Base-by-base conservation (phyloP, 2,113 vertebrate genomes). In the Corapipo altera region DNA sequence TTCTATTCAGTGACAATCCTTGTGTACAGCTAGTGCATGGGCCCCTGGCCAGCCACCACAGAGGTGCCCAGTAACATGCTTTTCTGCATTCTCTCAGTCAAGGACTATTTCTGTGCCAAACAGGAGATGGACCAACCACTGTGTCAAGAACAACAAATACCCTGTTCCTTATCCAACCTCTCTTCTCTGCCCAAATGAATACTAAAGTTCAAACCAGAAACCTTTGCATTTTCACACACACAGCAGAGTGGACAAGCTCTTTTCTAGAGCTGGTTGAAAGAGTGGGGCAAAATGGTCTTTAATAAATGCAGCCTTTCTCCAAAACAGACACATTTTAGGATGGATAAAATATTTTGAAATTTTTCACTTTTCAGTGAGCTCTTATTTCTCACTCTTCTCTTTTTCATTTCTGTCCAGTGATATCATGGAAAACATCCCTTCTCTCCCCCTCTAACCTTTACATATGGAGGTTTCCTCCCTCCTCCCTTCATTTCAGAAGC, bases 91-190 rank as follows among this genome's bases (percentile, higher is more conserved):
- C 64, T 71, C 75, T 90, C 75, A 75, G 92, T 83, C 93, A 89
- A 79, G 78, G 78, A 46, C 52, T 77, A n/a, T 44, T 74, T 64
- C 90, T 94, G 44, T 69, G 92, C 95, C 93, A 96, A 94, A 64
- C 57, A 96, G 85, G 93, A 96, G 95, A 91, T 0, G 52, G 93
- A 96, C 83, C 91, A 91, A 93, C 78, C n/a, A 16, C 95, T 84
- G 83, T 71, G 88, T 80, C 69, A 75, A 85, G 64, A 96, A 94
- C 88, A 96, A 90, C 90, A 93, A 86, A 95, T 65, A 72, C 83
- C 72, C 79, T 95, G 88, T 86, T 94, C 52, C 64, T 90, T 49
- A 69, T 71, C 72, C 93, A 96, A 54, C 41, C 26, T 86, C 57
- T 71, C 44, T 85, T 86, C 88, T 74, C 51, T 86, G 54, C 57